Conservation (phyloP, 2,888 invertebrate genomes). For the Ectobius pallidus region DNA sequence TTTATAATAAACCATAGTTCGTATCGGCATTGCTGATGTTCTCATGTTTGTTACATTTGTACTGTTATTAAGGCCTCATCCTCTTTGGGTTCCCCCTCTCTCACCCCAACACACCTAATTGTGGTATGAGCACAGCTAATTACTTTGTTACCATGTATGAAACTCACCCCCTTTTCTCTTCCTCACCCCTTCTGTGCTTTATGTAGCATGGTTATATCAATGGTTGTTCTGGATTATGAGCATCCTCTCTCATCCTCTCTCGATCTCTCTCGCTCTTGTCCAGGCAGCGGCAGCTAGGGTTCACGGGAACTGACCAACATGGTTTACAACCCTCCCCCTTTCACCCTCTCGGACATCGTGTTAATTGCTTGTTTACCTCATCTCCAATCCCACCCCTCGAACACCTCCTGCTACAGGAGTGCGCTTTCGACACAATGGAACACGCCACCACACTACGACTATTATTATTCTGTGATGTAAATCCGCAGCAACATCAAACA, state of each 20-base stretch:
- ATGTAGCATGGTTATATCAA: slow-evolving; percentile 32
- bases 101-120: slow-evolving; percentile 38
- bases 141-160: slow-evolving; percentile 39
- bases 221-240: slow-evolving; percentile 38
- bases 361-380: slow-evolving; percentile 44
- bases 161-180: slow-evolving; percentile 11
- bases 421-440: slow-evolving; percentile 30
- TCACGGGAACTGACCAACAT: slow-evolving; percentile 37
- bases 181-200: slow-evolving; percentile 11
- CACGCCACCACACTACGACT: slow-evolving; percentile 2
- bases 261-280: neutral
- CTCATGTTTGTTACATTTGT: slow-evolving; percentile 25
- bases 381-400: slow-evolving; percentile 31
- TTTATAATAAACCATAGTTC: neutral
- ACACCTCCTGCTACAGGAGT: slow-evolving; percentile 10
- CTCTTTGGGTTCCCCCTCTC: neutral
- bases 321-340: slow-evolving; percentile 26
- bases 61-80: slow-evolving; percentile 9
- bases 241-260: slow-evolving; percentile 8
- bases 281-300: neutral
- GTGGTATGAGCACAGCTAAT: slow-evolving; percentile 40
- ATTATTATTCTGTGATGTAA: slow-evolving; percentile 15
- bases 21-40: neutral
- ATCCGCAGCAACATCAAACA: neutral
- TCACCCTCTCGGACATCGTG: slow-evolving; percentile 40